phyloP scores from a whole-genome alignment of 2,888 invertebrate species.

The Byasa hedistus region DNA sequence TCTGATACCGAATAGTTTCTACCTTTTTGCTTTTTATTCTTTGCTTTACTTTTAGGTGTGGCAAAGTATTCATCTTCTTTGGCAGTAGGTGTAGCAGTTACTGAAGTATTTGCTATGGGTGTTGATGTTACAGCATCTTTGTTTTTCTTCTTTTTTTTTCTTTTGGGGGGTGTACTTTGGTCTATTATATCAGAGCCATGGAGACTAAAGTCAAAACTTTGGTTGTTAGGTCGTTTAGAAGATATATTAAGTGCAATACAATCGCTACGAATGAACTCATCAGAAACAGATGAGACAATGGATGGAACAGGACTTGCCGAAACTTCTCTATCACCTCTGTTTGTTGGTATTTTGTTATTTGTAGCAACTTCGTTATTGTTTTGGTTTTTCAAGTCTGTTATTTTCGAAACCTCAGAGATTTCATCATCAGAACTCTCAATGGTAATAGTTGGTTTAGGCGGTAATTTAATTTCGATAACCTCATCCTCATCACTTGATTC shows the following conservation, averaged over 20 bases:
- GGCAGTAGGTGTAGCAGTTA: constrained; percentile 37
- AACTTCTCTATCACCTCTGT: constrained; percentile 48
- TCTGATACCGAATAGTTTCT: constrained; percentile 61
- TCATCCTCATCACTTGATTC: constrained; percentile 75
- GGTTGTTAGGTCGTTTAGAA: constrained; percentile 57
- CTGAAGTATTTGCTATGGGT: constrained; percentile 41
- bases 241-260: constrained; percentile 75
- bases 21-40: constrained; percentile 63
- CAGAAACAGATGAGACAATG: constrained; percentile 72
- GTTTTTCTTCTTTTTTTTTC: constrained; percentile 66
- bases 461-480: constrained; percentile 69
- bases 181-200: constrained; percentile 69
- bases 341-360: constrained; percentile 20
- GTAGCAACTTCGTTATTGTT: constrained; percentile 38
- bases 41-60: constrained; percentile 73
- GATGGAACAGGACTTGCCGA: constrained; percentile 73
- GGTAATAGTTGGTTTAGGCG: constrained; percentile 71
- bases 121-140: constrained; percentile 60
- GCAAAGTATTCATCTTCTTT: constrained; percentile 64
- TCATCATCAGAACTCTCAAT: constrained; percentile 76
- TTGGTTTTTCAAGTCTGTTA: constrained; percentile 20
- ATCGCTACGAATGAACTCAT: constrained; percentile 74
- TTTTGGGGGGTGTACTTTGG: constrained; percentile 59
- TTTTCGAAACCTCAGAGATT: constrained; percentile 39
- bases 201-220: constrained; percentile 73